A percentile compares a stretch with the other conserved stretches of the same genome.
Conservation (phyloP, 2,888 invertebrate genomes). For the Teinopalpus imperialis region DNA sequence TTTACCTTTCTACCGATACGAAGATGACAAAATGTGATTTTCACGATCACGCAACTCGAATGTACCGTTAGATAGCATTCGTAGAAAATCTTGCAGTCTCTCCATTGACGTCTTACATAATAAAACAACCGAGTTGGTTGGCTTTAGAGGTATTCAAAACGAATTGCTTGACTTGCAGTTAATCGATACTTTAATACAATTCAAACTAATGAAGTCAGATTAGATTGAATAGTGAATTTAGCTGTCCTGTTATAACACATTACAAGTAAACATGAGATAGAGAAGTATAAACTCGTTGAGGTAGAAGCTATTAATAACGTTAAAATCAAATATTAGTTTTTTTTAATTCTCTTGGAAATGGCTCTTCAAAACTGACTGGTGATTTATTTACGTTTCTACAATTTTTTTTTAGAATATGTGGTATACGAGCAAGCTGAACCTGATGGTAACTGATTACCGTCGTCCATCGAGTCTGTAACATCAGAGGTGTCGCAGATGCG, state of each 20-base stretch:
- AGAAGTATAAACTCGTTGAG: background rate
- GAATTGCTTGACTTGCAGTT: conserved; percentile 35
- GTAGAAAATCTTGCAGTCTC: conserved; percentile 14
- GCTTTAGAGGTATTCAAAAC: conserved; percentile 34
- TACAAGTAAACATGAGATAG: conserved; percentile 13
- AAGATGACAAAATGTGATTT: conserved; percentile 9
- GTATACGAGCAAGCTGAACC: too few relatives aligned
- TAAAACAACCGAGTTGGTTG: conserved; percentile 30
- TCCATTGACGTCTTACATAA: conserved; percentile 34
- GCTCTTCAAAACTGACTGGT: too few relatives aligned
- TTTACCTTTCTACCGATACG: conserved; percentile 3
- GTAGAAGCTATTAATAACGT: background rate
- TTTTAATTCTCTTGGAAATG: background rate
- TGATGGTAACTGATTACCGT: too few relatives aligned
- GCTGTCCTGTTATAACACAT: conserved; percentile 21
- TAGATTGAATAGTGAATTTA: conserved; percentile 30
- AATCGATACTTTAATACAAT: conserved; percentile 30
- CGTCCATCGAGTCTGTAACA: too few relatives aligned
- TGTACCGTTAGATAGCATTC: conserved; percentile 12
- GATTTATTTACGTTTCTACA: conserved; percentile 1
- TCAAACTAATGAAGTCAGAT: conserved; percentile 39
- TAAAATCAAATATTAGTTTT: background rate
- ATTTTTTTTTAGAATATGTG: too few relatives aligned
- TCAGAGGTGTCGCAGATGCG: too few relatives aligned
- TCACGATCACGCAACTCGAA: conserved; percentile 10